These are phyloP conservation scores for Tenualosa thibaudeaui DNA, from an alignment of 2,797 vertebrate species.

Conservation along the genomic window DNA sequence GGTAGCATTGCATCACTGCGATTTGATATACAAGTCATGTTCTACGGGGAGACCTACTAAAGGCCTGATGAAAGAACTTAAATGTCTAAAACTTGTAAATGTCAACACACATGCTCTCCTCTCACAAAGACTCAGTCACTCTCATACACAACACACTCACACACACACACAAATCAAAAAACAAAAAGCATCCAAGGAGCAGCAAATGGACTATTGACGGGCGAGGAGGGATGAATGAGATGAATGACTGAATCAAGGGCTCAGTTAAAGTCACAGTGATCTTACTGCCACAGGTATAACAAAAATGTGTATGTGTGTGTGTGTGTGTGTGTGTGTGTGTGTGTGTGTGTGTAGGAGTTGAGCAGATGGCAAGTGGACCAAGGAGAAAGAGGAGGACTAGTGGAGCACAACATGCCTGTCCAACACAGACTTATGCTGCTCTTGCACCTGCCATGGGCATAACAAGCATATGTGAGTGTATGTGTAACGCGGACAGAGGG, in stretches of 20 bases:
- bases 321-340: no score
- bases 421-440: constrained; percentile 97
- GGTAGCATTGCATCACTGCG: not conserved
- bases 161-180: not conserved
- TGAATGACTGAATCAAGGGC: not conserved
- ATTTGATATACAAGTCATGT: not conserved
- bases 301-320: not conserved
- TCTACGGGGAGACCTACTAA: not conserved
- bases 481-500: no score
- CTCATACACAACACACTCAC: not conserved
- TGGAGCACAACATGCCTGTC: constrained; percentile 97
- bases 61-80: not conserved
- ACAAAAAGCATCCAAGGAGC: not conserved
- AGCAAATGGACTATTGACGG: not conserved
- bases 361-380: constrained; percentile 33
- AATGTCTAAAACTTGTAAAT: no score
- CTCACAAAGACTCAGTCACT: not conserved
- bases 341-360: constrained; percentile 14
- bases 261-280: constrained; percentile 16
- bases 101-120: not conserved
- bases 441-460: constrained; percentile 84
- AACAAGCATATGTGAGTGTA: no score
- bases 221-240: not conserved
- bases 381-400: constrained; percentile 70
- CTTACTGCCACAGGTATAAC: not conserved